These are phyloP conservation scores for Numenius phaeopus DNA, from an alignment of 2,797 vertebrate species.

Conservation along the genomic window DNA sequence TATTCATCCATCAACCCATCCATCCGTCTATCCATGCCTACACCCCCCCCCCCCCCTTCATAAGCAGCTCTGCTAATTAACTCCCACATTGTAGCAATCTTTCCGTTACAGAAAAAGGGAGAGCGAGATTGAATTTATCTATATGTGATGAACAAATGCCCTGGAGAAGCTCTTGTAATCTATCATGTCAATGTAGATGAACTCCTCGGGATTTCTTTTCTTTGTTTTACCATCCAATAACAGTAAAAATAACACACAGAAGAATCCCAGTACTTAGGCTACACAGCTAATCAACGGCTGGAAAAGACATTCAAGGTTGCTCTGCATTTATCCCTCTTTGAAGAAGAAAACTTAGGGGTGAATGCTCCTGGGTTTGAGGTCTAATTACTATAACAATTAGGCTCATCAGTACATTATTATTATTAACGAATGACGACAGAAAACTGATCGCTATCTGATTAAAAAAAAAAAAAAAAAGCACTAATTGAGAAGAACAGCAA, in stretches of 20 bases:
- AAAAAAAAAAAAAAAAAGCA: conserved; percentile 37
- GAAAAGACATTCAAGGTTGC: conserved; percentile 60
- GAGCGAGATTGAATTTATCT: conserved; percentile 66
- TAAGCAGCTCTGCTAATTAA: conserved; percentile 74
- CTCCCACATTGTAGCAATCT: conserved; percentile 53
- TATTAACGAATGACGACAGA: conserved; percentile 1
- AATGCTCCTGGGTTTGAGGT: conserved; percentile 25
- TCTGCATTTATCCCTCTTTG: conserved; percentile 5
- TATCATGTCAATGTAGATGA: conserved; percentile 56
- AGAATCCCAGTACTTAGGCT: conserved; percentile 13
- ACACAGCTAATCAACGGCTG: conserved; percentile 14
- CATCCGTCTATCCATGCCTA: neutral
- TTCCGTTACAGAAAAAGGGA: conserved; percentile 29
- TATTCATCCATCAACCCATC: neutral
- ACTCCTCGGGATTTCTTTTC: conserved; percentile 65
- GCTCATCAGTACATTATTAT: conserved; percentile 31
- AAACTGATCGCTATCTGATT: conserved; percentile 22
- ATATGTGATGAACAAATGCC: conserved; percentile 68
- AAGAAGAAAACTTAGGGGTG: conserved; percentile 39
- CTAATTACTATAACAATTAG: conserved; percentile 40
- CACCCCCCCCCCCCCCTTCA: neutral
- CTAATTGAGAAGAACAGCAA: neutral
- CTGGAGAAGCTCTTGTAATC: conserved; percentile 66
- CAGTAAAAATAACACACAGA: conserved; percentile 39
- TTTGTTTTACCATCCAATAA: conserved; percentile 67